These are phyloP conservation scores for Picus viridis DNA, from an alignment of 2,797 vertebrate genomes.

Conservation along the genomic window DNA sequence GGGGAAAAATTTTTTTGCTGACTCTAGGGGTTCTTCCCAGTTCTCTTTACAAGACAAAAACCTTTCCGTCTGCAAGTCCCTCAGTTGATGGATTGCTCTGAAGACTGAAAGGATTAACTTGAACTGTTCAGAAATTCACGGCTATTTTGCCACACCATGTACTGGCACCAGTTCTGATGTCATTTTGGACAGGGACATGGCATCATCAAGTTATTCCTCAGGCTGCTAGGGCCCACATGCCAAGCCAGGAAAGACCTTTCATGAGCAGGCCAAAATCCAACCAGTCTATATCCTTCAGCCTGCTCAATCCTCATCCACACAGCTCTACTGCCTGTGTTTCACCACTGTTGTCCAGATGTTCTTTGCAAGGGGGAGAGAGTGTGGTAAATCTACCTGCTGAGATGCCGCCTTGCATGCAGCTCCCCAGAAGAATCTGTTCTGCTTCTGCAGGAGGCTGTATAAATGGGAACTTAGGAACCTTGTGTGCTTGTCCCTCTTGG, in stretches of 20 bases:
- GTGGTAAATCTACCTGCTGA: neutral
- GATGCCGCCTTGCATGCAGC: neutral
- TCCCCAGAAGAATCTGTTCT: neutral
- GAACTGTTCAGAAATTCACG: neutral
- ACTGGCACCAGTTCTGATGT: neutral
- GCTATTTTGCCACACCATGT: rapidly evolving
- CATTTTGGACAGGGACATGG: neutral
- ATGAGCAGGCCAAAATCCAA: neutral
- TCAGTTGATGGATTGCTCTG: neutral
- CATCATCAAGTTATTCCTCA: neutral
- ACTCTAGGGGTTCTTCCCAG: neutral
- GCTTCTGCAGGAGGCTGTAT: neutral
- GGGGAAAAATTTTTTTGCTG: neutral
- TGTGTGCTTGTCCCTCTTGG: neutral
- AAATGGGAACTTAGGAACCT: neutral
- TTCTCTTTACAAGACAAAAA: neutral
- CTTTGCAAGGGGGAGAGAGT: rapidly evolving
- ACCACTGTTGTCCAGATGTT: neutral
- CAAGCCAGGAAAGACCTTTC: neutral
- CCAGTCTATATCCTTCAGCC: neutral
- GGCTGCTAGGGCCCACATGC: neutral
- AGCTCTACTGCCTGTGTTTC: neutral
- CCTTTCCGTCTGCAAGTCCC: neutral
- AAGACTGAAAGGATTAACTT: neutral
- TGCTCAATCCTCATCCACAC: neutral